These are phyloP conservation scores for Grammomys surdaster DNA, from an alignment of 2,113 vertebrate genomes.

Conservation along the genomic window DNA sequence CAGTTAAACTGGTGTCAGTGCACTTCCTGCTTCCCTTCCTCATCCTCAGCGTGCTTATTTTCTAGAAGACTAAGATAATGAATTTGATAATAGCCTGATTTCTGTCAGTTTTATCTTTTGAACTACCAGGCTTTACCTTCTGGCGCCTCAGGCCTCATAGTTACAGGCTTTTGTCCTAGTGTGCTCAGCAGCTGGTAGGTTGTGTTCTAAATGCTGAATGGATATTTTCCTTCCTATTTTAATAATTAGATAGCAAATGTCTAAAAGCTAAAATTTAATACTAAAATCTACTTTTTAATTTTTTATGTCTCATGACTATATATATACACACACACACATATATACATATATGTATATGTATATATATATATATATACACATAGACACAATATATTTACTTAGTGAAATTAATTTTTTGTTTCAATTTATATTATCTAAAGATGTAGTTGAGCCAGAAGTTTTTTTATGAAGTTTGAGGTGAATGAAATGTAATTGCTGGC, in stretches of 20 bases:
- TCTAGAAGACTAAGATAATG: background rate
- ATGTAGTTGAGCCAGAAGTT: conserved; percentile 82
- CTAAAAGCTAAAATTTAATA: conserved; percentile 50
- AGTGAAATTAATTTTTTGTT: conserved; percentile 49
- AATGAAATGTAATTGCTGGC: conserved; percentile 84
- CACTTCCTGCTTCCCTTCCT: background rate
- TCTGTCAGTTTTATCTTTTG: background rate
- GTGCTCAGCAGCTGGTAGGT: background rate
- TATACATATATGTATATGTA: too few species aligned
- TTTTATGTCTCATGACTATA: conserved; percentile 2
- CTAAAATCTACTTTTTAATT: conserved; percentile 33
- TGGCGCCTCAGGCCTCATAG: background rate
- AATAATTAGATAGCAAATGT: conserved; percentile 7
- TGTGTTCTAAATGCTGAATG: background rate
- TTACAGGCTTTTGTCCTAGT: background rate
- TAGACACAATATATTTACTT: background rate
- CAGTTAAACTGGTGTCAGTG: background rate
- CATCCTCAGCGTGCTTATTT: background rate
- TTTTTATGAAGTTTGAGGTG: conserved; percentile 83
- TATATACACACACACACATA: background rate
- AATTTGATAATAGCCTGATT: background rate
- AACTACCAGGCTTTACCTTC: background rate
- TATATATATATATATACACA: background rate
- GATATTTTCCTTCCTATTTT: conserved; percentile 7
- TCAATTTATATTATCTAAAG: conserved; percentile 49